phyloP scores from a whole-genome alignment of 2,888 invertebrate genomes.

The Parochlus steinenii region DNA sequence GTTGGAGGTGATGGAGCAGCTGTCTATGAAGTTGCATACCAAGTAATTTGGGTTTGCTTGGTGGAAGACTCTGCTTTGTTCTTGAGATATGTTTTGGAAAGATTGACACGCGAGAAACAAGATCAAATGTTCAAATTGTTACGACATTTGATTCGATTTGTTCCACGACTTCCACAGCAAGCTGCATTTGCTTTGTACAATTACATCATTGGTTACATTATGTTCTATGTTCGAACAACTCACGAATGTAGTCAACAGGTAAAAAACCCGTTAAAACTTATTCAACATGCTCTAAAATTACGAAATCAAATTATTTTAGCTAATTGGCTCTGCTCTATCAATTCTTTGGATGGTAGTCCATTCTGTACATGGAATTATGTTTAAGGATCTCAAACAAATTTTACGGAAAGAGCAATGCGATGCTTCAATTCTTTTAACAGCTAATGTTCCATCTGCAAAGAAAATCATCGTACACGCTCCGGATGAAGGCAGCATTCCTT shows the following conservation, averaged over 20 bases:
- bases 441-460: conserved; percentile 98
- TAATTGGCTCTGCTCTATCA: conserved; percentile 87
- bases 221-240: conserved; percentile 96
- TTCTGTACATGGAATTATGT: conserved; percentile 97
- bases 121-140: conserved; percentile 88
- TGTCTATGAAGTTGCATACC: conserved; percentile 94
- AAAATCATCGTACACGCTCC: conserved; percentile 96
- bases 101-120: conserved; percentile 82
- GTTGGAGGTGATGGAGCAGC: conserved; percentile 85
- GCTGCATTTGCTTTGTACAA: conserved; percentile 97
- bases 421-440: conserved; percentile 90
- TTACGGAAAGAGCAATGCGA: conserved; percentile 98
- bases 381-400: conserved; percentile 98
- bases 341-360: conserved; percentile 98
- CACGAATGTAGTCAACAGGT: conserved; percentile 85
- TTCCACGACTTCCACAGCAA: conserved; percentile 86
- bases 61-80: conserved; percentile 97
- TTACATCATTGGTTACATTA: conserved; percentile 97
- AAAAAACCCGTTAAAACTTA: conserved; percentile 1
- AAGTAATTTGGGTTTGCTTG: conserved; percentile 92
- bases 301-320: conserved; percentile 20
- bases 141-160: conserved; percentile 81
- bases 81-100: conserved; percentile 86
- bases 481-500: conserved; percentile 79
- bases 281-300: neutral